These are phyloP conservation scores for Pangasius krempfi DNA, from an alignment of 2,797 vertebrate species.

Conservation along the genomic window DNA sequence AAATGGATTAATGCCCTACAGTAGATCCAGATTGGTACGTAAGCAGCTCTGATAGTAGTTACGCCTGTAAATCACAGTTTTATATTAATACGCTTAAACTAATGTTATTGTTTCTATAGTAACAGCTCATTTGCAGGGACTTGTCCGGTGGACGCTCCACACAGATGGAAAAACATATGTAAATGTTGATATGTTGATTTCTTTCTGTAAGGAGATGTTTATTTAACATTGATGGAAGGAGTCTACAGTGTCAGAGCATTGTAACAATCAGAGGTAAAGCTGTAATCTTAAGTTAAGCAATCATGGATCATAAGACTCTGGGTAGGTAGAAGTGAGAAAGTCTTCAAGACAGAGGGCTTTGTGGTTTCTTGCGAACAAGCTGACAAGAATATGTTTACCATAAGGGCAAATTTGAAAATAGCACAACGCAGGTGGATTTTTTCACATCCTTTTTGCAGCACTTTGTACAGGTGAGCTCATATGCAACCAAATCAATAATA, in stretches of 20 bases:
- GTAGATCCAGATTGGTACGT: not conserved
- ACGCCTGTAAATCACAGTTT: not conserved
- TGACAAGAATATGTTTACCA: not conserved
- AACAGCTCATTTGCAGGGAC: not conserved
- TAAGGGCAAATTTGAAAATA: not conserved
- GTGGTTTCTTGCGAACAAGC: not conserved
- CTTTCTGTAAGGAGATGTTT: not conserved
- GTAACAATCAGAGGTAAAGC: not conserved
- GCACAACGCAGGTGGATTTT: not conserved
- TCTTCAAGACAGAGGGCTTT: not conserved
- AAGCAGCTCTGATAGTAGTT: not conserved
- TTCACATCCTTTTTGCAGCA: not conserved
- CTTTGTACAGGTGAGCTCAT: not conserved
- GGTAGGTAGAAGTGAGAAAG: not conserved
- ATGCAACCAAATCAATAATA: not conserved
- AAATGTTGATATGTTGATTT: not conserved
- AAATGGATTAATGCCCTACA: not conserved
- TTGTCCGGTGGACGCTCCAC: not conserved
- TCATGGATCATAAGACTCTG: not conserved
- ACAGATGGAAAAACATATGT: not conserved
- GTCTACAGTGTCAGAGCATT: not conserved
- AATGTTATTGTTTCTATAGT: not conserved
- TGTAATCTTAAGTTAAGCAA: not conserved
- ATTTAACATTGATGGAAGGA: not conserved
- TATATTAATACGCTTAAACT: not conserved